These are phyloP conservation scores for Scaptomyza reducta DNA, from an alignment of 2,888 invertebrate species.

Conservation along the genomic window DNA sequence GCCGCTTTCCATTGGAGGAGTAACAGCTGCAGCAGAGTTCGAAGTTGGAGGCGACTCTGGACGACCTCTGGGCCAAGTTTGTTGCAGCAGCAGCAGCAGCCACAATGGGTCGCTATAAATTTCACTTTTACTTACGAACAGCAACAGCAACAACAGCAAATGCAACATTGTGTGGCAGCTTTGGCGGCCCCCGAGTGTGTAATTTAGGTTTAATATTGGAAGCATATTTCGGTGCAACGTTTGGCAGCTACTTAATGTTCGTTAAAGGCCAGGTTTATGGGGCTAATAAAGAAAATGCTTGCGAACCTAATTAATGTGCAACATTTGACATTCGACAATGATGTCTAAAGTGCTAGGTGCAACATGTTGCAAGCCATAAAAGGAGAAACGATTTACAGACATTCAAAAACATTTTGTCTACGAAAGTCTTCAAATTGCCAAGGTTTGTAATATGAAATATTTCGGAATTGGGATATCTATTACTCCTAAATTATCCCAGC, in stretches of 20 bases:
- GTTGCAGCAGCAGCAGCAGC: constrained; percentile 18
- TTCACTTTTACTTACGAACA: constrained; percentile 69
- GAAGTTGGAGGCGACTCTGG: constrained; percentile 38
- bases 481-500: background rate
- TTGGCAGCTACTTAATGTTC: constrained; percentile 56
- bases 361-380: constrained; percentile 21
- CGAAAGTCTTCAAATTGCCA: too few species aligned
- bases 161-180: constrained; percentile 1
- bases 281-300: constrained; percentile 15
- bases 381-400: too few species aligned
- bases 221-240: constrained; percentile 41
- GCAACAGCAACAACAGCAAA: background rate
- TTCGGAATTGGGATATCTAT: background rate
- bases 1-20: constrained; percentile 52
- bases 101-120: constrained; percentile 64
- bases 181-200: constrained; percentile 14
- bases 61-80: constrained; percentile 60
- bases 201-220: constrained; percentile 56
- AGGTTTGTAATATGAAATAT: background rate
- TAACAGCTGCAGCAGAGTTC: constrained; percentile 44
- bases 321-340: constrained; percentile 49
- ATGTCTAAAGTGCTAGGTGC: constrained; percentile 12
- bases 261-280: constrained; percentile 10
- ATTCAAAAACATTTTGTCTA: too few species aligned
- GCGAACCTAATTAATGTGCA: constrained; percentile 42